phyloP scores from a whole-genome alignment of 2,113 vertebrate genomes.

The Chelonoidis abingdonii region DNA sequence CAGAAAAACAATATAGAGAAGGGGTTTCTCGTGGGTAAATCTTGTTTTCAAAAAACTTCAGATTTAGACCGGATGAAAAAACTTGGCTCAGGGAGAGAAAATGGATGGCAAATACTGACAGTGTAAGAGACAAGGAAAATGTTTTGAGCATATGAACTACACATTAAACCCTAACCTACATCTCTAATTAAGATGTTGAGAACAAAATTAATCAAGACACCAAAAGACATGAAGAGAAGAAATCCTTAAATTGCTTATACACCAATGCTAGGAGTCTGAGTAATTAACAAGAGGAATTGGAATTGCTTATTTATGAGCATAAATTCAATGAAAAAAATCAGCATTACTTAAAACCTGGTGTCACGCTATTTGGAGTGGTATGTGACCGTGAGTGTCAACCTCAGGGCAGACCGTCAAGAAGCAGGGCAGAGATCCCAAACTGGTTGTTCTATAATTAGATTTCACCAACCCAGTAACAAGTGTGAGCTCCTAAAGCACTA shows the following conservation, averaged over 20 bases:
- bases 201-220: not conserved
- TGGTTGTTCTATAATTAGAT: not conserved
- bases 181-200: not conserved
- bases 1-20: conserved; percentile 49
- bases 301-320: not conserved
- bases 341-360: not conserved
- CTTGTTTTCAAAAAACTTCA: not conserved
- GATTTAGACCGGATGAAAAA: conserved; percentile 15
- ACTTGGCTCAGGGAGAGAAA: not conserved
- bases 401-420: not conserved
- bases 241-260: not conserved
- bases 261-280: not conserved
- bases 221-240: not conserved
- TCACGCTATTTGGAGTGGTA: not conserved
- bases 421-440: not conserved
- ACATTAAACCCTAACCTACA: not conserved
- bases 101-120: not conserved
- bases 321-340: not conserved
- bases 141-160: not conserved
- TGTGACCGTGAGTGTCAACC: not conserved
- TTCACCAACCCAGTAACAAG: not conserved
- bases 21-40: conserved; percentile 13
- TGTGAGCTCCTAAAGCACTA: not conserved
- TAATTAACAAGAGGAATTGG: not conserved
- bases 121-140: not conserved